Conservation (phyloP, 2,113 vertebrate genomes). For the Burhinus oedicnemus region DNA sequence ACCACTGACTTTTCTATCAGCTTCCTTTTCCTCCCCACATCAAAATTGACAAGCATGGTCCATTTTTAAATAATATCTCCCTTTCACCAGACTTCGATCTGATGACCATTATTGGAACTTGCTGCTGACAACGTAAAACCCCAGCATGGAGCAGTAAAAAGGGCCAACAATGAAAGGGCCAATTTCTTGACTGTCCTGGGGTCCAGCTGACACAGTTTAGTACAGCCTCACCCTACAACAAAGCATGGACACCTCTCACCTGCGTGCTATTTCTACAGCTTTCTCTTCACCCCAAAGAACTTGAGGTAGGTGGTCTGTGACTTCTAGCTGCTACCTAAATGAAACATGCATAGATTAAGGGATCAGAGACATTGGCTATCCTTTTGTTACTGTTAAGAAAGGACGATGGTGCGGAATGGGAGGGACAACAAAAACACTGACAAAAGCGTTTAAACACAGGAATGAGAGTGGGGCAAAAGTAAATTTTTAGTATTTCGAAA, state of each 20-base stretch:
- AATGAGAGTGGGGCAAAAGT: not conserved
- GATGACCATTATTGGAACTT: not conserved
- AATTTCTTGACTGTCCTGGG: not conserved
- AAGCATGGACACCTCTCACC: not conserved
- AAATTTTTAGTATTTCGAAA: not conserved
- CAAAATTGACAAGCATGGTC: not conserved
- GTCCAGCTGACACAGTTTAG: not conserved
- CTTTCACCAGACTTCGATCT: not conserved
- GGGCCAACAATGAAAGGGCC: not conserved
- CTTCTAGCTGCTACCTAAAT: not conserved
- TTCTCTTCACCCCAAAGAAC: not conserved
- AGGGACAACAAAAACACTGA: not conserved
- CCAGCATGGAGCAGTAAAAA: not conserved
- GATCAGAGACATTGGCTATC: not conserved
- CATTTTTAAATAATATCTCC: not conserved
- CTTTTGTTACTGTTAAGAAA: not conserved
- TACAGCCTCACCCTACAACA: not conserved
- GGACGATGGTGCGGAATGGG: not conserved
- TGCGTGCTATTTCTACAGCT: not conserved
- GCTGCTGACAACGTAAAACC: not conserved
- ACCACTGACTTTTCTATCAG: not conserved
- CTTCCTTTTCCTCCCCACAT: not conserved
- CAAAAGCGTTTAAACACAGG: not conserved
- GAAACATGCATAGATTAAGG: not conserved
- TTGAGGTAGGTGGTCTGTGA: not conserved